Evolutionary conservation across 2,797 vertebrate genomes (phyloP).

Genomic region (Pseudochaenichthys georgianus): DNA sequence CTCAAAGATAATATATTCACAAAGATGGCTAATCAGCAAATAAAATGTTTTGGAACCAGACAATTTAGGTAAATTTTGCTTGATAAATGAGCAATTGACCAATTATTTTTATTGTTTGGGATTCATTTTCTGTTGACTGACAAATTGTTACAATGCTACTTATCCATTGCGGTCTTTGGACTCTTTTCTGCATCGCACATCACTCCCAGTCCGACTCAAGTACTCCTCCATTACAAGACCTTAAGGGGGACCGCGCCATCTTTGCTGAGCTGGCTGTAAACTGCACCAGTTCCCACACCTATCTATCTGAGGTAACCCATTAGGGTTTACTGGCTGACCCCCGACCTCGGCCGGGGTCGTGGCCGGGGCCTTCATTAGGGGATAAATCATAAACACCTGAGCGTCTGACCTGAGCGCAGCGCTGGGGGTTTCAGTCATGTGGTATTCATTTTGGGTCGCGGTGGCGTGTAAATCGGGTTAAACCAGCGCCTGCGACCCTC

Average conservation of each 20-base stretch:
- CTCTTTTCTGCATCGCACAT: neutral
- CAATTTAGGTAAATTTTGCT: neutral
- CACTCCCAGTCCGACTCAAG: constrained; percentile 5
- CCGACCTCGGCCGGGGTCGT: constrained; percentile 72
- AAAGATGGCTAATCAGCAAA: neutral
- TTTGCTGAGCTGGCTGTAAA: constrained; percentile 48
- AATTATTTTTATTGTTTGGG: neutral
- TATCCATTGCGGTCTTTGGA: neutral
- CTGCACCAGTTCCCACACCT: constrained; percentile 73
- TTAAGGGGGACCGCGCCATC: neutral
- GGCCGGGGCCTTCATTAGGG: constrained; percentile 79
- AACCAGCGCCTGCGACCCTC: constrained; percentile 80
- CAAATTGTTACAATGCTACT: neutral
- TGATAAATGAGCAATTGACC: neutral
- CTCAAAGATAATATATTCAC: neutral
- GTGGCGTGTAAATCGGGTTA: constrained; percentile 82
- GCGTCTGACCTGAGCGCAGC: constrained; percentile 71
- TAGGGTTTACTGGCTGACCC: constrained; percentile 80
- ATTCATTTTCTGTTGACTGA: neutral
- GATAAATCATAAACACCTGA: constrained; percentile 86
- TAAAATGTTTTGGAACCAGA: neutral
- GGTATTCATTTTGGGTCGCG: constrained; percentile 77
- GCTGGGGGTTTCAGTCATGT: constrained; percentile 71
- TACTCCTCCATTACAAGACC: constrained; percentile 24
- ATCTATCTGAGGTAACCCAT: constrained; percentile 77